Percentiles rank a stretch among this genome's conserved stretches.
These are phyloP conservation scores for Serranus cabrilla DNA, from an alignment of 2,797 vertebrate species.

Conservation along the genomic window DNA sequence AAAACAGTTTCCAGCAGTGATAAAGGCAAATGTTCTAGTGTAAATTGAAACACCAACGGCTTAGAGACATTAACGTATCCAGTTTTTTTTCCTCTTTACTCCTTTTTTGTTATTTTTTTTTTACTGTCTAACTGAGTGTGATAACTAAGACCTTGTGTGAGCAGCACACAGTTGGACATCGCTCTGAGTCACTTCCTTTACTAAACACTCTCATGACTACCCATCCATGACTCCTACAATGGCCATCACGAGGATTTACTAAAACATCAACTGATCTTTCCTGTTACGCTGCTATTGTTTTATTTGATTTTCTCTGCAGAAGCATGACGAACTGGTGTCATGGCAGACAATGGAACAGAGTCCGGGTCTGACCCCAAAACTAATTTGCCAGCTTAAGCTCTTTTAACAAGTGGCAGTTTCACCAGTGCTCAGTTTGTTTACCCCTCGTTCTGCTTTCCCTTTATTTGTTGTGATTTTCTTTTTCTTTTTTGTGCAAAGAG, in stretches of 20 bases:
- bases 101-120: constrained; percentile 18
- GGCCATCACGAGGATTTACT: constrained; percentile 80
- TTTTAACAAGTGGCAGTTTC: constrained; percentile 73
- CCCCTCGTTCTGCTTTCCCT: constrained; percentile 57
- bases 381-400: constrained; percentile 82
- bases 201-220: constrained; percentile 76
- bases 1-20: neutral
- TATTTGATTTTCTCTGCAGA: constrained; percentile 84
- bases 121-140: constrained; percentile 35
- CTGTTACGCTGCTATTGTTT: constrained; percentile 81
- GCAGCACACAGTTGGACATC: constrained; percentile 44
- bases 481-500: constrained; percentile 36
- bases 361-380: constrained; percentile 79
- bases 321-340: constrained; percentile 78
- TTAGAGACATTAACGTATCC: neutral
- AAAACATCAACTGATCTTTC: constrained; percentile 78
- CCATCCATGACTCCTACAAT: constrained; percentile 79
- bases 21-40: neutral
- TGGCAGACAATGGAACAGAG: constrained; percentile 76
- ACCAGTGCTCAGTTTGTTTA: constrained; percentile 77
- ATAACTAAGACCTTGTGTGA: constrained; percentile 49
- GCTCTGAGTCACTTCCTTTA: constrained; percentile 77
- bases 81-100: neutral
- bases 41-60: neutral
- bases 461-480: constrained; percentile 75